A percentile compares a stretch with the other conserved stretches of the same genome.
Evolutionary conservation across 2,113 vertebrate species (phyloP).

Genomic region (Petaurus breviceps): DNA sequence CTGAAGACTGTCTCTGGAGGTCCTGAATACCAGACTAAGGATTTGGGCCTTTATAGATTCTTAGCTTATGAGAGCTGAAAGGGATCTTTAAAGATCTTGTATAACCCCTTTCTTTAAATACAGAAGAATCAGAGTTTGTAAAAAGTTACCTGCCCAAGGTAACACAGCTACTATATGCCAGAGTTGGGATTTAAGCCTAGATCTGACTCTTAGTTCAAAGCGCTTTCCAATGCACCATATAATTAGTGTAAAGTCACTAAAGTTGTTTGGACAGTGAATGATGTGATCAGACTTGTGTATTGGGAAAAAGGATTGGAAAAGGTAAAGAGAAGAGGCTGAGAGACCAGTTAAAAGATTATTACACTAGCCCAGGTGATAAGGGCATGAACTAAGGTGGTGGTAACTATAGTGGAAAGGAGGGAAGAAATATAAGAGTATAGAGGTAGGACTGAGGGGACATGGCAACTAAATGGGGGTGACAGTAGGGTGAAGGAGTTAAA

Average conservation of each 20-base stretch:
- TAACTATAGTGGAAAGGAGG: background rate
- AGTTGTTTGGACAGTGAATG: background rate
- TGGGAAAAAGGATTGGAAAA: background rate
- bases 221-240: background rate
- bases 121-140: background rate
- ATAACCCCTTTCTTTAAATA: background rate
- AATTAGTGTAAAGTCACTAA: background rate
- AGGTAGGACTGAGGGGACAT: background rate
- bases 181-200: background rate
- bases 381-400: background rate
- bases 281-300: background rate
- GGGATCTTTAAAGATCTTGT: background rate
- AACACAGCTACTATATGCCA: background rate
- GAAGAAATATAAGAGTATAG: background rate
- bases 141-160: background rate
- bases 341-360: background rate
- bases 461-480: background rate
- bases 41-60: background rate
- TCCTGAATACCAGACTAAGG: background rate
- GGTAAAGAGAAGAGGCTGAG: background rate
- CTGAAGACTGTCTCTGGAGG: background rate
- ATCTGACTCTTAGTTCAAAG: background rate
- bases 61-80: background rate
- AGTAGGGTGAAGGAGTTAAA: background rate
- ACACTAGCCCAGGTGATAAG: background rate